Base-by-base conservation (phyloP, 2,113 vertebrate species). In the Cyanistes caeruleus region DNA sequence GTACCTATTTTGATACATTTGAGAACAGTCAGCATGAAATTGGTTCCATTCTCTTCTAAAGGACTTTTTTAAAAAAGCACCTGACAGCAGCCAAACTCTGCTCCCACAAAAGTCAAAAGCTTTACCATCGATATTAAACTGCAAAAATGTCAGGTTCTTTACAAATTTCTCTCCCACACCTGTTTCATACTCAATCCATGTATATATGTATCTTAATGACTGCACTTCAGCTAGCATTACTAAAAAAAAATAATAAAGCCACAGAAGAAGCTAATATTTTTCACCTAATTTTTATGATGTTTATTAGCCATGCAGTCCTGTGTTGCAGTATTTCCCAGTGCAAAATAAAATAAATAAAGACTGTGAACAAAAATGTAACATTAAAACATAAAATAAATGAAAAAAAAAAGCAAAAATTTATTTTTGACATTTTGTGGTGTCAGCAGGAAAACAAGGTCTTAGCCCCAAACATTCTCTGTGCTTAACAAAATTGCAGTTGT, bases 11-110 rank as follows among this genome's bases (percentile, higher is more conserved):
- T 62, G 63, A 77, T 33, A 49, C 70, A 65, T 72, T 94, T 80
- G 51, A 53, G 79, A 93, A 90, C 15, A 76, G 67, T 25, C 62
- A 85, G 67, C 49, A 87, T 55, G 56, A 94, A 87, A 92, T 83
- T 48, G 46, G 79, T 83, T 92, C 72, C 21, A 67, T 91, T 95
- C 19, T 77, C n/a, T 90, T 73, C 84, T 55, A 93, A 90, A 81
- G 30, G 55, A 80, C 84, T 46, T 41, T 1, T 15, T 25, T 35
- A n/a, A 39, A 67, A 59, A 63, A 52, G 10, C 53, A 75, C n/a
- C 46, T 37, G 55, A 44, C 41, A 72, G 62, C 74, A 93, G 78
- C 53, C 75, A 87, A 85, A 93, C 20, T 94, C 53, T 59, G 19
- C 67, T 85, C 67, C 51, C 13, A 33, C 13, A 23, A 63, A 92